These are phyloP conservation scores for Porites rus DNA, from an alignment of 92 coral and sea anemone species.

Conservation along the genomic window DNA sequence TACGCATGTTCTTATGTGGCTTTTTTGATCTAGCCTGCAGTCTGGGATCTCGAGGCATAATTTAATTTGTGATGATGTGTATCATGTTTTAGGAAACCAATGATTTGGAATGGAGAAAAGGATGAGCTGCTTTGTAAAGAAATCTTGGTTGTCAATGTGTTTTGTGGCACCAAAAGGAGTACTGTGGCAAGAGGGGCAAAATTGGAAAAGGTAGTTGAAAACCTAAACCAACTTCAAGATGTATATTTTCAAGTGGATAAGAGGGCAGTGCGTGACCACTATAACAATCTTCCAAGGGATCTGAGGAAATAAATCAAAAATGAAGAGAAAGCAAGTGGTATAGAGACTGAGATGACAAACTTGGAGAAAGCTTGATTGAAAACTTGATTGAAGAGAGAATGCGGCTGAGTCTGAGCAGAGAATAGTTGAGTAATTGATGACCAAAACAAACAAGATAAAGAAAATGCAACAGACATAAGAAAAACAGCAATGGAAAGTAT, in stretches of 20 bases:
- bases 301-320: slow-evolving; percentile 35
- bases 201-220: slow-evolving; percentile 48
- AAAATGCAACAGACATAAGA: slow-evolving; percentile 22
- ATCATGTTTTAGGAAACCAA: slow-evolving; percentile 29
- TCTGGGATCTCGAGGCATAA: no score
- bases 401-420: slow-evolving; percentile 31
- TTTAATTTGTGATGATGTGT: no score
- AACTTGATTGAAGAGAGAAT: slow-evolving; percentile 45
- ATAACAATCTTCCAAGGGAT: slow-evolving; percentile 32
- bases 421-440: slow-evolving; percentile 17
- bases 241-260: slow-evolving; percentile 38
- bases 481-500: slow-evolving; percentile 40
- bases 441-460: slow-evolving; percentile 36
- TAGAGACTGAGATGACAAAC: slow-evolving; percentile 43
- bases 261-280: slow-evolving; percentile 41
- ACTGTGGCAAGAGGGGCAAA: slow-evolving; percentile 31
- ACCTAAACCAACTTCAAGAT: slow-evolving; percentile 19
- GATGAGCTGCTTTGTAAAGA: slow-evolving; percentile 43
- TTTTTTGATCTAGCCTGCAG: no score
- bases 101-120: slow-evolving; percentile 49
- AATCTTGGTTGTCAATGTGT: slow-evolving; percentile 34
- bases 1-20: no score
- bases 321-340: slow-evolving; percentile 43
- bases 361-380: slow-evolving; percentile 17
- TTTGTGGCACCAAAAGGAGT: slow-evolving; percentile 22